phyloP scores from a whole-genome alignment of 2,113 vertebrate species.

The Raphicerus campestris region DNA sequence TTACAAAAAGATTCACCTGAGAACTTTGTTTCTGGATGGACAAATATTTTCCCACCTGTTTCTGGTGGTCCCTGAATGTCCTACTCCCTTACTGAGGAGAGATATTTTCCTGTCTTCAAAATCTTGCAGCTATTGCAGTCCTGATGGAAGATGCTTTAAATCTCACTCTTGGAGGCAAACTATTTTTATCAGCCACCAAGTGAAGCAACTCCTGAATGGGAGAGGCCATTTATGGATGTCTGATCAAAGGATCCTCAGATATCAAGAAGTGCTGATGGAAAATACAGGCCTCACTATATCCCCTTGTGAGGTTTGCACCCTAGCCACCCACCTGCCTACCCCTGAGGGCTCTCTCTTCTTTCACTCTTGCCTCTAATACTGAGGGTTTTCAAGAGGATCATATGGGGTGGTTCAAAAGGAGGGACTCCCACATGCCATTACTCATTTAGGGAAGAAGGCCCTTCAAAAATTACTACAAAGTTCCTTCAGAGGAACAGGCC shows the following conservation, averaged over 20 bases:
- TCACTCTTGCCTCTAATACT: background rate
- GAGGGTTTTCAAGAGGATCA: background rate
- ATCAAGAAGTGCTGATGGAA: background rate
- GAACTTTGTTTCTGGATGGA: background rate
- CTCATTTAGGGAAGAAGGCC: background rate
- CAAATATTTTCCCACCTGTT: background rate
- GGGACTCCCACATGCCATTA: background rate
- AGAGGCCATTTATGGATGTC: background rate
- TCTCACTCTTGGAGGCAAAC: background rate
- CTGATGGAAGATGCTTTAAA: background rate
- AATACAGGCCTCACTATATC: background rate
- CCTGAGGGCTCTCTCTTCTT: background rate
- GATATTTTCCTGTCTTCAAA: background rate
- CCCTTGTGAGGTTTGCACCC: background rate
- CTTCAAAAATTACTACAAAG: background rate
- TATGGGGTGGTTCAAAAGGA: background rate
- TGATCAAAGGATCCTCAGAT: background rate
- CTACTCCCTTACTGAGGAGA: background rate
- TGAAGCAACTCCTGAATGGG: background rate
- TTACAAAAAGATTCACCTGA: background rate
- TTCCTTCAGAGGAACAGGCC: background rate
- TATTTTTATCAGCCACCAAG: background rate
- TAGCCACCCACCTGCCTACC: background rate
- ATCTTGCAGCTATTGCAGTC: background rate
- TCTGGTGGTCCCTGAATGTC: background rate